Conservation (phyloP, 2,888 invertebrate species). For the Heliconius cydno region DNA sequence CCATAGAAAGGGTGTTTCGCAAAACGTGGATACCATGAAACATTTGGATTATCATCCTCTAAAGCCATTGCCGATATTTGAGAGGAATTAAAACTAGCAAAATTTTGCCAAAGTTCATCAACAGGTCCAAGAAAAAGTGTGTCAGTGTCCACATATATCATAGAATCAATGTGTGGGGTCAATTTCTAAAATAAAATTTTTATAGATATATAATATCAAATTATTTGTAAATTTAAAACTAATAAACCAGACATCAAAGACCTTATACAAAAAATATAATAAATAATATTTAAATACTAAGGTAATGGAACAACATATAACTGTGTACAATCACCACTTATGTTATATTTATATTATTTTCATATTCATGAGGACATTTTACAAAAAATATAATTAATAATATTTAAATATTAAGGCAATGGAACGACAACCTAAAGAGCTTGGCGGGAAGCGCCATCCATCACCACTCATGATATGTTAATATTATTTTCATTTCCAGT, state of each 20-base stretch:
- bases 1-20: constrained; percentile 98
- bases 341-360: too few relatives aligned
- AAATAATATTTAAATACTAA: neutral
- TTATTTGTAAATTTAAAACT: neutral
- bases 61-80: constrained; percentile 95
- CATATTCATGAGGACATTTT: too few relatives aligned
- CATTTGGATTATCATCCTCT: constrained; percentile 95
- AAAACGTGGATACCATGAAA: constrained; percentile 98
- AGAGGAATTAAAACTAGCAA: constrained; percentile 90
- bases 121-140: constrained; percentile 93
- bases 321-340: too few relatives aligned
- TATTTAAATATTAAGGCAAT: too few relatives aligned
- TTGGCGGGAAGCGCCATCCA: too few relatives aligned
- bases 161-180: constrained; percentile 89
- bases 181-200: constrained; percentile 85
- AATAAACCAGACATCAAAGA: neutral
- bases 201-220: neutral
- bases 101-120: constrained; percentile 92
- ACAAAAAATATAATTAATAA: too few relatives aligned
- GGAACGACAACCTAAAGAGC: too few relatives aligned
- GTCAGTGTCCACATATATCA: constrained; percentile 97
- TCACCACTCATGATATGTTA: too few relatives aligned
- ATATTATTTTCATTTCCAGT: too few relatives aligned
- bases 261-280: neutral
- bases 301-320: neutral